Evolutionary conservation across 2,113 vertebrate genomes (phyloP).

Genomic region (Dipodomys merriami): DNA sequence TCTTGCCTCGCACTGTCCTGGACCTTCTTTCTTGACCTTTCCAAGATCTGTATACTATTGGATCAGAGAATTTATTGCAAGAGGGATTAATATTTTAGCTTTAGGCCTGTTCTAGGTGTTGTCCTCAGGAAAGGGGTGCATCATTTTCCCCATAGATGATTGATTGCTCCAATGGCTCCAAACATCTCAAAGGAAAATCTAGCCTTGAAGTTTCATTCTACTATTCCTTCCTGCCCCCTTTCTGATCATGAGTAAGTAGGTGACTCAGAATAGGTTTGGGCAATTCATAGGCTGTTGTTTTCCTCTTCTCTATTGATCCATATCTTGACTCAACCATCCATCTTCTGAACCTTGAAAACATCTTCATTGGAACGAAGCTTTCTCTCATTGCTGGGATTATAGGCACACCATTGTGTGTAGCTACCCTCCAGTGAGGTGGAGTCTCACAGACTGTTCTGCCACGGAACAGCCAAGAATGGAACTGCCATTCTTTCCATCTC

Average conservation of each 20-base stretch:
- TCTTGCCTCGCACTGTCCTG: not conserved
- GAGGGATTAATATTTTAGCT: constrained; percentile 57
- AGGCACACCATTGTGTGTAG: too few relatives aligned
- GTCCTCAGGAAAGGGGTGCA: constrained; percentile 9
- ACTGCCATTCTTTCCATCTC: too few relatives aligned
- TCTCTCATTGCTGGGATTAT: not conserved
- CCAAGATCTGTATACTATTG: not conserved
- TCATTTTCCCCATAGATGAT: not conserved
- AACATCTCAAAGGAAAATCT: constrained; percentile 53
- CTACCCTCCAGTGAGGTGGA: too few relatives aligned
- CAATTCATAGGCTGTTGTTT: constrained; percentile 69
- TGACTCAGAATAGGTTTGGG: constrained; percentile 29
- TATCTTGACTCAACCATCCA: constrained; percentile 53
- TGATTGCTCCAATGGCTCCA: not conserved
- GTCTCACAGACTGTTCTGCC: too few relatives aligned
- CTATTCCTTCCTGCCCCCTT: not conserved
- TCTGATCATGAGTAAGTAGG: constrained; percentile 45
- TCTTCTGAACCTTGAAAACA: constrained; percentile 32
- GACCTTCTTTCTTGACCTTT: constrained; percentile 61
- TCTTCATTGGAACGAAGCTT: constrained; percentile 25
- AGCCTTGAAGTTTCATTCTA: constrained; percentile 32
- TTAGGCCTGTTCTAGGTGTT: constrained; percentile 47
- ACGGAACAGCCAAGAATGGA: too few relatives aligned
- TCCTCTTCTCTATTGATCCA: constrained; percentile 60
- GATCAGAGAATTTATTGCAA: constrained; percentile 62